Evolutionary conservation across 1,140 invertebrate species (phyloP), one percentile per base, ranked within the genome.

Genomic region (Aricia agestis): DNA sequence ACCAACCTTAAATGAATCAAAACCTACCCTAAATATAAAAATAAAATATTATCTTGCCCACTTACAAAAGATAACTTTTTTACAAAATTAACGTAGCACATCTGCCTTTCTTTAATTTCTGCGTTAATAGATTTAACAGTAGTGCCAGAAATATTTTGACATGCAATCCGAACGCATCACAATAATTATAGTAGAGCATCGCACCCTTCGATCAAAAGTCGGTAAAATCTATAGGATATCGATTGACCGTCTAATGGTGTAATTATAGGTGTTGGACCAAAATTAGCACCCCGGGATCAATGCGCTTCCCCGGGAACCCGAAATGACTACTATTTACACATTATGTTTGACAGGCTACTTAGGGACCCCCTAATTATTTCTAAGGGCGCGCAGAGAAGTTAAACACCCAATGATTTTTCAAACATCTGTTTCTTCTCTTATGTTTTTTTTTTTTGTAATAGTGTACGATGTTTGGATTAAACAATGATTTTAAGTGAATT

Each of bases 251-350:
- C 86, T 90, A 91, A 91, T 89, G 86, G 82, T 79, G 78, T 89
- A 91, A 91, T 89, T 80, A 85, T 75, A 74, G 76, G 84, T 82
- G 87, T 80, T 76, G 83, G 75, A 76, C 74, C 75, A 86, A 89
- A 91, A 91, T 86, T 90, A 83, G 88, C 86, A 84, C 87, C 87
- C 83, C 79, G 61, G 70, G 74, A 75, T 79, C 78, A 71, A 71
- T 74, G 78, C 79, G 80, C 78, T 80, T 81, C 83, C 78, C 83
- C 74, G 81, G 80, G 78, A 76, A 78, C 74, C 77, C 78, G 77
- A 75, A 69, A 83, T 82, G 80, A 78, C 87, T 89, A 86, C 87
- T 88, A 91, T 91, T 91, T 89, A 91, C 82, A 84, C 85, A 91
- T 91, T 91, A 91, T 76, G 71, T 91, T 80, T 91, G 89, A 91